Base-by-base conservation (phyloP, 1,140 invertebrate genomes). In the Drosophila dunni region DNA sequence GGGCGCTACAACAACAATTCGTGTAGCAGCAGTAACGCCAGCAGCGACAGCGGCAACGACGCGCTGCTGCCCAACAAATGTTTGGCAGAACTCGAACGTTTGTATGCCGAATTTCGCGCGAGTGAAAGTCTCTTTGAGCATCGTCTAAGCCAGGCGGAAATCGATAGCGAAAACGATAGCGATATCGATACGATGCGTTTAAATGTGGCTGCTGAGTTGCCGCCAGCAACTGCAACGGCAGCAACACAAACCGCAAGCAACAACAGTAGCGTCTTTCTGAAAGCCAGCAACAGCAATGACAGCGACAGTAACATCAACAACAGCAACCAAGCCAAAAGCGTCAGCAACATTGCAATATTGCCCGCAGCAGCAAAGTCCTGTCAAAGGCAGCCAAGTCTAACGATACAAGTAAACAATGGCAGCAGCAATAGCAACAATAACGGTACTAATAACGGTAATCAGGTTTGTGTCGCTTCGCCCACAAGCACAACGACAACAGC, bases 101-200 rank as follows among this genome's bases (percentile, higher is more conserved):
- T 91, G 67, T 91, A 91, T 84, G 90, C 90, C 78, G 90, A 91
- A 82, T 91, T 91, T 91, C 90, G 85, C 70, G 90, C 90, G 70
- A 91, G 90, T 91, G 90, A 91, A 91, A 91, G 90, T 81, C 61
- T 81, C 40, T 78, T 84, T 51, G 84, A 88, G 75, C 82, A 69
- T 45, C 70, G 71, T 45, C 48, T 68, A 29, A 71, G 70, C 38
- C 51, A 38, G 45, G 8, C 33, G 61, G 10, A 15, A 17, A 61
- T 15, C 57, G 33, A 60, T 10, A 51, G 4, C 48, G 60, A 64
- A 24, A 67, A n/a, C 40, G 81, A 85, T 51, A 77, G 13, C 50
- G 78, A 86, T 61, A 73, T 44, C 62, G 77, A 74, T 42, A 82
- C 72, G 48, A 88, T 86, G 82, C 82, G 82, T 82, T 71, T 86